phyloP scores from a whole-genome alignment of 1,140 invertebrate species.

The Papilio helenus region DNA sequence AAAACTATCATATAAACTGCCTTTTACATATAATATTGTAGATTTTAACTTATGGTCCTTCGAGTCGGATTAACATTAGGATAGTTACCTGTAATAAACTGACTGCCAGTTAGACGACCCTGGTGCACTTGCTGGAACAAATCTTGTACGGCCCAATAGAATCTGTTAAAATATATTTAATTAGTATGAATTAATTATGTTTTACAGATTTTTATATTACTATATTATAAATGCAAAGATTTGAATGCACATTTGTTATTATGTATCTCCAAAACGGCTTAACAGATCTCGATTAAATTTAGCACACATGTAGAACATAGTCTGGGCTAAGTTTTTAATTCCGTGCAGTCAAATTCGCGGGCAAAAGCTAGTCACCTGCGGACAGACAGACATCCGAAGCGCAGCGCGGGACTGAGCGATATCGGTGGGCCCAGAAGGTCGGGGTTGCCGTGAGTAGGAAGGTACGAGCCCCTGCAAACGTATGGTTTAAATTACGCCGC shows the following conservation, averaged over 20 bases:
- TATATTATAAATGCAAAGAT: too few relatives aligned
- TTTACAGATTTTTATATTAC: too few relatives aligned
- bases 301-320: too few relatives aligned
- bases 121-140: conserved; percentile 84
- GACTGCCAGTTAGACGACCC: conserved; percentile 66
- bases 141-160: conserved; percentile 87
- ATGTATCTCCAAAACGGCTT: too few relatives aligned
- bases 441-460: conserved; percentile 88
- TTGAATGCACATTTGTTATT: too few relatives aligned
- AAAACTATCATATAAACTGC: not conserved
- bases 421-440: conserved; percentile 87
- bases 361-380: conserved; percentile 69
- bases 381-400: conserved; percentile 87
- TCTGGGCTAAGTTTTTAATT: too few relatives aligned
- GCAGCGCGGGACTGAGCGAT: conserved; percentile 87
- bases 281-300: too few relatives aligned
- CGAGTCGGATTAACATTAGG: conserved; percentile 14
- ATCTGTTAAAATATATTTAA: conserved; percentile 60
- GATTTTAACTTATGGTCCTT: not conserved
- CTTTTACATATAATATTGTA: not conserved
- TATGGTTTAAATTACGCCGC: too few relatives aligned
- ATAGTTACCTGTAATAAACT: conserved; percentile 73
- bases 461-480: conserved; percentile 78
- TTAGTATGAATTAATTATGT: too few relatives aligned
- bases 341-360: too few relatives aligned